Evolutionary conservation across 1,140 invertebrate species (phyloP), one percentile per base, ranked within the genome.

Genomic region (Vanessa atalanta): DNA sequence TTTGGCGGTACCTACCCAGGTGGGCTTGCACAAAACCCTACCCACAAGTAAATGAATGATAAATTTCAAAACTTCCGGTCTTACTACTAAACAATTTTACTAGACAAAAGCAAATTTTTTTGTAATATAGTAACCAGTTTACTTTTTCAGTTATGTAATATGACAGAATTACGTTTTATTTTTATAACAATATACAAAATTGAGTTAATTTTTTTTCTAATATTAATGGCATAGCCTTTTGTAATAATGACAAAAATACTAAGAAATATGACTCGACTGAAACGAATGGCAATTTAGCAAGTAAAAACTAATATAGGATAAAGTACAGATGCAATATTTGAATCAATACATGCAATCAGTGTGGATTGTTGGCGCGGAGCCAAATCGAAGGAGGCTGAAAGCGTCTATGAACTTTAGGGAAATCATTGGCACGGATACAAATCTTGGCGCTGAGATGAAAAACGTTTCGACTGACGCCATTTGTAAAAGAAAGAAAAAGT

Each of bases 321-420:
- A 83, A 78, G 80, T 82, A 80, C 76, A 79, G 51, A 69, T 61
- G 78, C 78, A 79, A 79, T 82, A 82, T 76, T 80, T 78, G 75
- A 82, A 78, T 82, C 82, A 82, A 83, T 82, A 82, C 75, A 72
- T 73, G 78, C 82, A 85, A 85, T 79, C 81, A 81, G 78, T 75
- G 82, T 78, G 77, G 75, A 63, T 26, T 51, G 66, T 67, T 85
- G 83, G 83, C 80, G 20, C 15, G 11, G 26, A 20, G 76, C 83
- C 83, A 84, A 77, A 76, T 73, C 71, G 77, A 75, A 72, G 75
- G 60, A 71, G 66, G 70, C 72, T 65, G 72, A 77, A 68, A 74
- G 71, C 73, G 69, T 70, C 72, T 79, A 81, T 78, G 78, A 77
- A 80, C 77, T 83, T 81, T 73, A 78, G 79, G 75, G 78, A 83